These are phyloP conservation scores for Plotosus lineatus DNA, from an alignment of 2,113 vertebrate species.

Conservation along the genomic window DNA sequence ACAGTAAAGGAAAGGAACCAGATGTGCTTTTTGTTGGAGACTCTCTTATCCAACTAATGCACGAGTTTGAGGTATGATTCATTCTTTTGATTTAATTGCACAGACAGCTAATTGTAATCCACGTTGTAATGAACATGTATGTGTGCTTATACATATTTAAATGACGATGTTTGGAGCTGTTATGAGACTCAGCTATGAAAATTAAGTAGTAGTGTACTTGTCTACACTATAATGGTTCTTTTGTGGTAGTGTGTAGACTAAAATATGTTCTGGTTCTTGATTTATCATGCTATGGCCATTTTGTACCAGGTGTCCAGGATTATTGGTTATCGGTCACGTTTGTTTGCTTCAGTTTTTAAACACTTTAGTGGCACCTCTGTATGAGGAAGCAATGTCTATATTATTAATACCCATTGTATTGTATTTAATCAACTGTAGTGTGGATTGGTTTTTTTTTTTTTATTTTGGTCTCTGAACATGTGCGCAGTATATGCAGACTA, in stretches of 20 bases:
- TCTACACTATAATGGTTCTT: background rate
- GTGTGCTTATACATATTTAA: background rate
- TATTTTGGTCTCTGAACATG: too few species aligned
- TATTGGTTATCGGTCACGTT: background rate
- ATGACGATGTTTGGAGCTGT: background rate
- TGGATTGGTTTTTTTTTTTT: too few species aligned
- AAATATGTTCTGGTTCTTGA: background rate
- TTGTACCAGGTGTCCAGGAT: background rate
- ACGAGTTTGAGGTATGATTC: slow-evolving; percentile 82
- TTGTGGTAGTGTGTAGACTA: background rate
- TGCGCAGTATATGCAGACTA: background rate
- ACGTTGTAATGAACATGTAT: background rate
- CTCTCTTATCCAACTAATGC: slow-evolving; percentile 84
- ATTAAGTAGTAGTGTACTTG: background rate
- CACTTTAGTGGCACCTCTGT: background rate
- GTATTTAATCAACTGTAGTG: background rate
- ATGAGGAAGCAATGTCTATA: background rate
- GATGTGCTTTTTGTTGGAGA: slow-evolving; percentile 88
- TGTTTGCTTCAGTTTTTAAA: background rate
- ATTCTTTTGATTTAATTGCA: background rate
- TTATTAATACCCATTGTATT: background rate
- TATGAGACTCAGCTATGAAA: background rate
- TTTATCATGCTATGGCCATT: background rate
- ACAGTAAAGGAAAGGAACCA: slow-evolving; percentile 87
- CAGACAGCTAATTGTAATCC: slow-evolving; percentile 23